Percentiles rank a stretch among this genome's conserved stretches.
Evolutionary conservation across 1,140 invertebrate genomes (phyloP).

Genomic region (Diachasma alloeum): DNA sequence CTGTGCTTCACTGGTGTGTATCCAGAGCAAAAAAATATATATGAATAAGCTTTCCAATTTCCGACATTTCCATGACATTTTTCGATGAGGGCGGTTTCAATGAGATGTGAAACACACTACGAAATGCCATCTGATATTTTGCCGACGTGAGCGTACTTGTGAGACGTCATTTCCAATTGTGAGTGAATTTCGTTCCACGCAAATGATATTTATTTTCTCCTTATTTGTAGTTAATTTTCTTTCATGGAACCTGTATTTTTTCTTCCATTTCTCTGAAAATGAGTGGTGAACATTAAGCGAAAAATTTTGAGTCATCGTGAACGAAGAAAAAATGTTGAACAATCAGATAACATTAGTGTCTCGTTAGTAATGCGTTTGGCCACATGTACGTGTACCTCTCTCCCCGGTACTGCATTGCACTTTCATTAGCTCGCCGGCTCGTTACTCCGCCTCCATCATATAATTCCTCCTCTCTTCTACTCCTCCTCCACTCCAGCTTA

Average conservation of each 20-base stretch:
- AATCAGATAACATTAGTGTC: slow-evolving; percentile 14
- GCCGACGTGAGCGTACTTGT: slow-evolving; percentile 48
- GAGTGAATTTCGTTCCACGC: not conserved
- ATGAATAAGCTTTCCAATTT: slow-evolving; percentile 66
- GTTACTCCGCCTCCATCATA: slow-evolving; percentile 17
- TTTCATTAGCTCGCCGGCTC: slow-evolving; percentile 21
- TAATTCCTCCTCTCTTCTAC: not conserved
- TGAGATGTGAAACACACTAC: slow-evolving; percentile 60
- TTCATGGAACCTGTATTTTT: too few relatives aligned
- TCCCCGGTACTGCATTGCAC: not conserved
- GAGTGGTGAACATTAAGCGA: too few relatives aligned
- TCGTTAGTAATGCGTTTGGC: slow-evolving; percentile 18
- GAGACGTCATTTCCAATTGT: slow-evolving; percentile 14
- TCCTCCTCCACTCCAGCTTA: not conserved
- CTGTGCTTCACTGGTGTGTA: slow-evolving; percentile 40
- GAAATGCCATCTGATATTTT: slow-evolving; percentile 63
- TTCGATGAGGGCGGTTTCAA: slow-evolving; percentile 61
- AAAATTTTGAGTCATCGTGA: not conserved
- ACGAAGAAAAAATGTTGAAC: not conserved
- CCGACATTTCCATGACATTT: slow-evolving; percentile 64
- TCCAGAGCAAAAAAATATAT: slow-evolving; percentile 43
- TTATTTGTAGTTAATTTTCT: not conserved
- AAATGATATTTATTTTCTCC: not conserved
- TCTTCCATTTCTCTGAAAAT: not conserved
- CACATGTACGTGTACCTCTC: not conserved